These are phyloP conservation scores for Hepsetus odoe DNA, from an alignment of 2,113 vertebrate species.

Conservation along the genomic window DNA sequence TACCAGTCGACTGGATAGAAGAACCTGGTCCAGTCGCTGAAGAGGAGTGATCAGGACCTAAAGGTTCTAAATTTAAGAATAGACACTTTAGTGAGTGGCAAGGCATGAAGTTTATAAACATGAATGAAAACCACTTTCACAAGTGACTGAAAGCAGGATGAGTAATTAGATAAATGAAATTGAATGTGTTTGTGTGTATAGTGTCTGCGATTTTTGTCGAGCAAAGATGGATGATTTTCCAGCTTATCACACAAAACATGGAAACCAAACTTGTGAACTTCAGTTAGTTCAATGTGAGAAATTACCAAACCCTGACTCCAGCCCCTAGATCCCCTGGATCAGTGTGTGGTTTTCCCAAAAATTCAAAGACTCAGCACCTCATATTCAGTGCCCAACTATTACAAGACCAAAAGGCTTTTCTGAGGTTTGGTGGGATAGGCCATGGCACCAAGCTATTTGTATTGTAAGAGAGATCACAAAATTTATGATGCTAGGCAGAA, in stretches of 20 bases:
- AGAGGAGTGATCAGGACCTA: constrained; percentile 11
- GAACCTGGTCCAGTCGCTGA: constrained; percentile 11
- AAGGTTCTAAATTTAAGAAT: neutral
- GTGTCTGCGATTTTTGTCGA: too few species aligned
- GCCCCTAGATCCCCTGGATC: neutral
- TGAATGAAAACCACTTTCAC: neutral
- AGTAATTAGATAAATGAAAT: too few species aligned
- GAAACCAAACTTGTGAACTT: too few species aligned
- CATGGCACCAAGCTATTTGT: neutral
- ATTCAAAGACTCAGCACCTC: constrained; percentile 24
- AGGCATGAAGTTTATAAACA: neutral
- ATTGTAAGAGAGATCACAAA: constrained; percentile 8
- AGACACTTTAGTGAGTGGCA: neutral
- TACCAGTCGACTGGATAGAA: constrained; percentile 25
- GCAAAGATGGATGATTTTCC: neutral
- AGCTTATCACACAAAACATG: neutral
- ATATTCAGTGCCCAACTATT: neutral
- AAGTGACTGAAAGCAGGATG: too few species aligned
- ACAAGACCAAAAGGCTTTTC: constrained; percentile 31
- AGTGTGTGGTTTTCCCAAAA: neutral
- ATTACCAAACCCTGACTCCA: neutral
- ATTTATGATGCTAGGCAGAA: constrained; percentile 42
- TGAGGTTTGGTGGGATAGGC: constrained; percentile 34
- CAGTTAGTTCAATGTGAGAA: neutral
- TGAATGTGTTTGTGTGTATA: too few species aligned